phyloP scores from a whole-genome alignment of 2,113 vertebrate species.

The Microtus montanus region DNA sequence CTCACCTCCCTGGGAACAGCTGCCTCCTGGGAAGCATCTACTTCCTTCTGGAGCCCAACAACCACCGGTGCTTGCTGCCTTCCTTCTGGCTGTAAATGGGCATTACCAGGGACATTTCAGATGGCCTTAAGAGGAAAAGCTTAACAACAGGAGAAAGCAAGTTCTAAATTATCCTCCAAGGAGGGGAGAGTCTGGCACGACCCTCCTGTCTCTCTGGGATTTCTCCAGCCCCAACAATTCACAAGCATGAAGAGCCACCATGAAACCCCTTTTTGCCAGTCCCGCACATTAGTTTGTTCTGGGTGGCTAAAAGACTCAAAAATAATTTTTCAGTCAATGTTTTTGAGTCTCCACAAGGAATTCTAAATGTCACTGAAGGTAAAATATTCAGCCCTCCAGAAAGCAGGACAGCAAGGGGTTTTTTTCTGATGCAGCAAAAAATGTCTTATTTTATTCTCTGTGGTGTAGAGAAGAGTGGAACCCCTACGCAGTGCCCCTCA shows the following conservation, averaged over 20 bases:
- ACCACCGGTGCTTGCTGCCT: accelerated
- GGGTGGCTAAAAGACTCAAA: constrained; percentile 50
- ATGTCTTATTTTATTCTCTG: constrained; percentile 56
- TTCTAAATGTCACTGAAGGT: not conserved
- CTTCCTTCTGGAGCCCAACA: not conserved
- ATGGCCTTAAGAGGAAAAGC: not conserved
- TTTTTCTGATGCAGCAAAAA: constrained; percentile 33
- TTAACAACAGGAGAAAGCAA: constrained; percentile 61
- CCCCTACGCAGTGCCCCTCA: not conserved
- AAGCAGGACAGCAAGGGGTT: not conserved
- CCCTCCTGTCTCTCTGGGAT: accelerated
- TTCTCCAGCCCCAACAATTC: not conserved
- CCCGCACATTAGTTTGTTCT: constrained; percentile 27
- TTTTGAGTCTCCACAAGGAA: not conserved
- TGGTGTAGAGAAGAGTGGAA: not conserved
- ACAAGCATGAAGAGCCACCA: not conserved
- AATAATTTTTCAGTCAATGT: constrained; percentile 18
- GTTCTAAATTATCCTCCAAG: constrained; percentile 22
- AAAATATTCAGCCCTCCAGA: constrained; percentile 43
- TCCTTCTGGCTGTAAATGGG: not conserved
- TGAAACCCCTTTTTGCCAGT: constrained; percentile 30
- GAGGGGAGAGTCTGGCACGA: not conserved
- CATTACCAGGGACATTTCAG: not conserved
- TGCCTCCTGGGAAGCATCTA: not conserved
- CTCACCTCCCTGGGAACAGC: accelerated